Conservation (phyloP, 2,113 vertebrate genomes). For the Eulacestoma nigropectus region DNA sequence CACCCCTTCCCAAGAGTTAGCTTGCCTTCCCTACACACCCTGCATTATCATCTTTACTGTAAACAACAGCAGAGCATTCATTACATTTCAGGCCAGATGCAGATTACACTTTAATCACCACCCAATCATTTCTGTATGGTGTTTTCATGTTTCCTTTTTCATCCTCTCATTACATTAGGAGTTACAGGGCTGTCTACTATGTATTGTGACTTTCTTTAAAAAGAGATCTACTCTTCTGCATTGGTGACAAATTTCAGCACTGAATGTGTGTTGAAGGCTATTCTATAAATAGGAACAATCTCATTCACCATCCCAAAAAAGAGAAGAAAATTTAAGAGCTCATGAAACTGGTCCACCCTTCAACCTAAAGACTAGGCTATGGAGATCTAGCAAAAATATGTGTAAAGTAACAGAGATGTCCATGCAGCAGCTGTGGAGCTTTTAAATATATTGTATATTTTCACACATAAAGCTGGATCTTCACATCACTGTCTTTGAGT, state of each 20-base stretch:
- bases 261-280: neutral
- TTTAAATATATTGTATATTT: neutral
- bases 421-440: neutral
- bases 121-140: neutral
- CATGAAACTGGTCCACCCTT: neutral
- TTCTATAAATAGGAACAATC: conserved; percentile 2
- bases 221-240: neutral
- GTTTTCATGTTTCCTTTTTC: neutral
- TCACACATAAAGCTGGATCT: neutral
- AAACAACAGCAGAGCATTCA: neutral
- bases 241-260: neutral
- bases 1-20: neutral
- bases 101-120: conserved; percentile 14
- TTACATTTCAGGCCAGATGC: neutral
- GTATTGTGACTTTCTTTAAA: neutral
- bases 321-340: neutral
- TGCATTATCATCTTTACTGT: neutral
- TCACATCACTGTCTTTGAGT: neutral
- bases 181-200: neutral
- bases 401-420: neutral
- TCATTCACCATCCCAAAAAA: neutral
- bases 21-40: neutral
- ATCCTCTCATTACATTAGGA: neutral
- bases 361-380: neutral
- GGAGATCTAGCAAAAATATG: neutral